These are phyloP conservation scores for Scelioninae gen. 1 DNA, from an alignment of 2,888 invertebrate species.

Conservation along the genomic window DNA sequence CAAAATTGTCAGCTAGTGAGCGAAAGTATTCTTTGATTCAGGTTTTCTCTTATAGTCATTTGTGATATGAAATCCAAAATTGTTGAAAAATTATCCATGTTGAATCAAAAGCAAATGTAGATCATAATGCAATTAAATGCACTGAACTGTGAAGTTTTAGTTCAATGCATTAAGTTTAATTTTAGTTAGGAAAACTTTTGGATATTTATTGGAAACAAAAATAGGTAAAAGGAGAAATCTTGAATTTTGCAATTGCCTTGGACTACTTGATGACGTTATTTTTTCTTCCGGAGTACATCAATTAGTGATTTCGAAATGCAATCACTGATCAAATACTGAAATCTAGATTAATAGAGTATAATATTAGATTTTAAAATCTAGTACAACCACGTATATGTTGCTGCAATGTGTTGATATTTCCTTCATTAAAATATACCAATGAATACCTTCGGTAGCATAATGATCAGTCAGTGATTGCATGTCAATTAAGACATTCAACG, in stretches of 20 bases:
- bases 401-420: constrained; percentile 18
- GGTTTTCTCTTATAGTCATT: too few relatives aligned
- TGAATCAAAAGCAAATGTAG: too few relatives aligned
- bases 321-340: constrained; percentile 17
- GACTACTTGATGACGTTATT: constrained; percentile 7
- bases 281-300: constrained; percentile 18
- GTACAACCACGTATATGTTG: constrained; percentile 23
- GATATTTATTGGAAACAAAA: not conserved
- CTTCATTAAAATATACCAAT: constrained; percentile 32
- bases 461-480: constrained; percentile 23
- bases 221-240: constrained; percentile 27
- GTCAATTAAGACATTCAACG: constrained; percentile 23
- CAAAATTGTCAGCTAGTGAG: not conserved
- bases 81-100: too few relatives aligned
- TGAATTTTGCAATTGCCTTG: constrained; percentile 2
- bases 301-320: constrained; percentile 38
- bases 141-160: not conserved
- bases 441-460: constrained; percentile 27
- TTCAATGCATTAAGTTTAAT: too few relatives aligned
- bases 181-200: not conserved
- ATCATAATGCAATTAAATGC: too few relatives aligned
- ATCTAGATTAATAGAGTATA: constrained; percentile 30
- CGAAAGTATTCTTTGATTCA: not conserved
- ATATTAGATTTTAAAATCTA: constrained; percentile 29
- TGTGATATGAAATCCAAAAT: too few relatives aligned